Base-by-base conservation (phyloP, 2,113 vertebrate genomes). In the Hyaena hyaena region DNA sequence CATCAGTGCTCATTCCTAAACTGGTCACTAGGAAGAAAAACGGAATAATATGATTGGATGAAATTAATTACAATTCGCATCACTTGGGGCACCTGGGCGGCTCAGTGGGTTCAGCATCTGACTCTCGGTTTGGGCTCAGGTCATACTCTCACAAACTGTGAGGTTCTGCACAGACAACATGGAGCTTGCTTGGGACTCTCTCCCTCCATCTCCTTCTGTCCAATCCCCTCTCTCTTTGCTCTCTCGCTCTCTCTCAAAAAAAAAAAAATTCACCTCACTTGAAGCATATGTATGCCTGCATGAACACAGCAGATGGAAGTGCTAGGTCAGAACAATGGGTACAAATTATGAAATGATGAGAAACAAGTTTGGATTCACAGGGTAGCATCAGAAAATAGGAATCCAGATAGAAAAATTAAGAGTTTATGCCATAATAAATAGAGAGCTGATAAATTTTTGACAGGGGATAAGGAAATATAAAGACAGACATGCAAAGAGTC, bases 331-430 rank as follows among this genome's bases (percentile, higher is more conserved):
- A 83, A 63, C 43, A 86, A 24, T 28, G 15, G 11, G 6, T 12
- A 35, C 53, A 81, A 81, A 61, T 69, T 63, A 58, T 50, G 7
- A 88, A 85, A 65, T 33, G 9, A 19, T 90, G 6, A 73, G 80
- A 90, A 69, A 43, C 45, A 85, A 69, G 26, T 76, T 85, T 79
- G 24, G 17, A 76, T 71, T 77, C 68, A 68, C 10, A 91, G 12
- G 53, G 65, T 83, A 7, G 45, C 7, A 83, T 83, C 7, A 76
- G 83, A 31, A 83, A 16, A 63, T 53, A 65, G 43, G 17, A 65
- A 85, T 88, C 33, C 28, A 90, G n/a, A 65, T 11, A 63, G 69
- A 95, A 93, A 96, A 82, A 24, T 24, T n/a, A 39, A 83, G 33
- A 81, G 26, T 84, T 63, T 65, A 63, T 85, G n/a, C 4, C 50